Base-by-base conservation (phyloP, 2,797 vertebrate species). In the Muscicapa comitata region DNA sequence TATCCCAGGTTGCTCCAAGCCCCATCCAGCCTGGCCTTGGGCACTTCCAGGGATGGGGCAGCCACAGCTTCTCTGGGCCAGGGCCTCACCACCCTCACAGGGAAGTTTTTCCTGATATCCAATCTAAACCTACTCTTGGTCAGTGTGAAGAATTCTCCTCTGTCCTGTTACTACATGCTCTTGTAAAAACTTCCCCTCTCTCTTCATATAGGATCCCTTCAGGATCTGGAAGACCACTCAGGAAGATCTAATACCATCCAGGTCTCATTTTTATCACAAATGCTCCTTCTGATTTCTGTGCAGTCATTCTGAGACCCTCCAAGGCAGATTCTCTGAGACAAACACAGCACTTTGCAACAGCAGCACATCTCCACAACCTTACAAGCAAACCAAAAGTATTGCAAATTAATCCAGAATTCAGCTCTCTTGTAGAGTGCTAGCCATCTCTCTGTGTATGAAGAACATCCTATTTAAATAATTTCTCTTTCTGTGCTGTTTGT, bases 1-100 rank as follows among this genome's bases (percentile, higher is more conserved):
- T 13, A 2, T 4, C 33, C 54, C 42, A 37, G 19, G 18, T 0
- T 68, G 23, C 23, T 81, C 48, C 42, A 62, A 55, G 17, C 59
- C n/a, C 20, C 0, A 0, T 70, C 42, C 24, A 50, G 0, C 25
- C 65, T 58, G 63, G 24, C 29, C 57, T 63, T 45, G 43, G 33
- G 0, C 33, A 63, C 10, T 58, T 0, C 17, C 38, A 76, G 50
- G 63, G 28, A 24, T 72, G 47, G 24, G 25, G 25, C 25, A 48
- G 47, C 47, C 38, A 21, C 63, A 70, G 29, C 10, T 63, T 1
- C 63, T 51, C 33, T 57, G 42, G 57, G 57, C 57, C 24, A 89
- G 20, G 14, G 24, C 29, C 57, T 50, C 3, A 1, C 8, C 71
- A 51, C 17, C 37, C 28, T 70, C 65, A 18, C 10, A 38, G 8